Evolutionary conservation across 2,113 vertebrate genomes (phyloP).

Genomic region (Phasianus colchicus): DNA sequence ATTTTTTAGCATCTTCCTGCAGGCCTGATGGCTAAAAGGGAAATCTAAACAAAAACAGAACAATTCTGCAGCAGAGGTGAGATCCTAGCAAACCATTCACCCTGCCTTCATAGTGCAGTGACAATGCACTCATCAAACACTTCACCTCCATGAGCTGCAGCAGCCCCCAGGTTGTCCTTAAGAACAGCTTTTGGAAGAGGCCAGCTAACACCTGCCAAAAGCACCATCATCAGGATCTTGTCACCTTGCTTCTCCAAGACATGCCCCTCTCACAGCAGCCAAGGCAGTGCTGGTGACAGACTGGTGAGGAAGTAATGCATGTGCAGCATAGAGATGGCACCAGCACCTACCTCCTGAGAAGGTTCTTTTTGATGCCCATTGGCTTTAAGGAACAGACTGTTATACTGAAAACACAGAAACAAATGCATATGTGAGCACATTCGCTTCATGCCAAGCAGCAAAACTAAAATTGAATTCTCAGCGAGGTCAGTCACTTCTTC

Average conservation of each 20-base stretch:
- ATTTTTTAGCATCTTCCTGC: neutral
- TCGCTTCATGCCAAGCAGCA: neutral
- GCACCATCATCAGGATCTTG: neutral
- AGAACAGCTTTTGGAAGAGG: neutral
- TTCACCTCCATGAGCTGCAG: too few species aligned
- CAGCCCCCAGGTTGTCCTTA: neutral
- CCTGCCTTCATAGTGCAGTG: neutral
- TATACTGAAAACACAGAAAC: neutral
- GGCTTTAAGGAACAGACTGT: neutral
- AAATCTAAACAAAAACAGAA: neutral
- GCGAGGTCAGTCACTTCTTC: neutral
- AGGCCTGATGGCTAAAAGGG: neutral
- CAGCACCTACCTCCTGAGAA: too few species aligned
- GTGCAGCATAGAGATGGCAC: neutral
- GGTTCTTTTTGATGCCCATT: too few species aligned
- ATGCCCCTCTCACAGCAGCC: neutral
- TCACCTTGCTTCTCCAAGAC: neutral
- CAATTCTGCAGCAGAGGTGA: neutral
- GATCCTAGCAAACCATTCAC: neutral
- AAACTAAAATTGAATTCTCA: neutral
- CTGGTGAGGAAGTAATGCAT: rapidly evolving
- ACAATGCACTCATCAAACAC: too few species aligned
- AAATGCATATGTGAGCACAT: neutral
- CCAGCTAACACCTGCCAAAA: neutral
- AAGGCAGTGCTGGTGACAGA: neutral